Conservation (phyloP, 2,113 vertebrate genomes). For the Notechis scutatus region DNA sequence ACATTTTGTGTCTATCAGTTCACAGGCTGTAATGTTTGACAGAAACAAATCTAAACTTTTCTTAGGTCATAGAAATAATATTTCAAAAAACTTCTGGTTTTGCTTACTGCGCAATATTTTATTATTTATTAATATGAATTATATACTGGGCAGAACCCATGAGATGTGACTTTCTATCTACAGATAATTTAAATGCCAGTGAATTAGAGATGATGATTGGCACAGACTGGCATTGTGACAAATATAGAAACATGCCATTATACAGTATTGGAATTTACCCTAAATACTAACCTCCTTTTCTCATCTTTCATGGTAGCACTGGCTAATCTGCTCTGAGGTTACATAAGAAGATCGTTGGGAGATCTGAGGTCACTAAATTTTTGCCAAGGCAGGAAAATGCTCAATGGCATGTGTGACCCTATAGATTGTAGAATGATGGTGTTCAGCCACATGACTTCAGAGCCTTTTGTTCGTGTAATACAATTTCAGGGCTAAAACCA, state of each 20-base stretch:
- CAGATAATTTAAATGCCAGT: not conserved
- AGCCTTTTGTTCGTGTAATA: not conserved
- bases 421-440: not conserved
- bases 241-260: not conserved
- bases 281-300: not conserved
- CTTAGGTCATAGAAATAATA: not conserved
- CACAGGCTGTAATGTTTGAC: not conserved
- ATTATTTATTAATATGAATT: not conserved
- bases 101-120: not conserved
- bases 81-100: not conserved
- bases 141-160: not conserved
- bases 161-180: not conserved
- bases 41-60: not conserved
- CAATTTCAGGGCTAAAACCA: not conserved
- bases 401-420: not conserved
- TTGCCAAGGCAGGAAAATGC: not conserved
- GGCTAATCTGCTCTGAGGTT: not conserved
- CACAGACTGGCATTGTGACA: not conserved
- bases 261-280: not conserved
- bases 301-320: not conserved
- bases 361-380: not conserved
- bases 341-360: not conserved
- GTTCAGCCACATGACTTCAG: not conserved
- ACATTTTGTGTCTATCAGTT: not conserved
- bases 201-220: not conserved